Base-by-base conservation (phyloP, 2,113 vertebrate genomes). In the Tichodroma muraria region DNA sequence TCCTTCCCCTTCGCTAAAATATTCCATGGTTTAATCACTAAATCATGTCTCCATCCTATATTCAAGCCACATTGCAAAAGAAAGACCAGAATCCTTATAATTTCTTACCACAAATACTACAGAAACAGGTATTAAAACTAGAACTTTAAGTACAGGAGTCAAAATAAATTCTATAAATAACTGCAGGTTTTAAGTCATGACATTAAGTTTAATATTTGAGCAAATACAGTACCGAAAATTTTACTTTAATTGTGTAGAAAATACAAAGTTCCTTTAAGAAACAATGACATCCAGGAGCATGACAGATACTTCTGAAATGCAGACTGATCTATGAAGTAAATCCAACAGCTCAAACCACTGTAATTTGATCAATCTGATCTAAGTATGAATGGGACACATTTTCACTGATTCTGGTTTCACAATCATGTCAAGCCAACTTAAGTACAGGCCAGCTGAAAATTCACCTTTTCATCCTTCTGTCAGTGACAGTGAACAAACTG, bases 251-350 rank as follows among this genome's bases (percentile, higher is more conserved):
- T 40, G 21, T 47, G 18, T 80, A 95, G 54, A 91, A 85, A 82
- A 91, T 23, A 85, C 9, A 31, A 70, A 83, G 81, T 95, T 96
- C 79, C 78, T 89, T 66, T 82, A 61, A 88, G 94, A 95, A 97
- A 96, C 35, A 15, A 35, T 23, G 52, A 54, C 35, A 52, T 69
- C 44, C 49, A 88, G 87, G 52, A 90, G 60, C 69, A 90, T 18
- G 22, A 52, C 0, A 76, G 52, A 79, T 17, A 85, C 10, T 88
- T 93, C 85, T 85, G 88, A 91, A 97, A 94, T 59, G 61, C 84
- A 78, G 60, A 93, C 40, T 2, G 1, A 85, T 40, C 37, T 37
- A 11, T 22, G n/a, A 90, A 44, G 19, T 50, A 91, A 85, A 80
- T 47, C 49, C 3, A 80, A n/a, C 28, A 77, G 42, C 42, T 52